These are phyloP conservation scores for Eulemur macaco DNA, from an alignment of 2,113 vertebrate genomes.

Conservation along the genomic window DNA sequence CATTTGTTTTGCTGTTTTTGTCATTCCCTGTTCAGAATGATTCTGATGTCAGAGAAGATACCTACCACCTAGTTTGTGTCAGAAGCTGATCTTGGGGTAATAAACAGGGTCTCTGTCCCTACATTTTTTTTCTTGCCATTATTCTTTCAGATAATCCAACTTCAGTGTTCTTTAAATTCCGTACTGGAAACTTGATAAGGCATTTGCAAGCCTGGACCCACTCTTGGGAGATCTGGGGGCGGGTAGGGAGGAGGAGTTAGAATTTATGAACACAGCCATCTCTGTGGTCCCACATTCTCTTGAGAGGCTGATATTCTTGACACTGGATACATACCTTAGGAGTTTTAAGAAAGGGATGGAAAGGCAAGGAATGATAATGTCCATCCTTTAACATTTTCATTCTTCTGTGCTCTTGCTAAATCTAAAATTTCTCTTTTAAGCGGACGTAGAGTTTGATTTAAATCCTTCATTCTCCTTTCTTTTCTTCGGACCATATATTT, in stretches of 20 bases:
- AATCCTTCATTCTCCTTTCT: not conserved
- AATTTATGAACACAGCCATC: not conserved
- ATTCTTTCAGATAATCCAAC: not conserved
- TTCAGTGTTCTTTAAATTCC: slow-evolving; percentile 32
- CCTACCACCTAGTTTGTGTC: not conserved
- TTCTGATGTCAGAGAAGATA: slow-evolving; percentile 29
- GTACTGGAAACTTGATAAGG: slow-evolving; percentile 9
- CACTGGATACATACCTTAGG: not conserved
- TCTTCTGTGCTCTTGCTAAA: not conserved
- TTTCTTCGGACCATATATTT: slow-evolving; percentile 19
- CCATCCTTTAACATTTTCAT: not conserved
- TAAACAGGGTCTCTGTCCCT: not conserved
- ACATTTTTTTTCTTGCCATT: not conserved
- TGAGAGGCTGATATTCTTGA: not conserved
- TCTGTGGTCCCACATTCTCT: not conserved
- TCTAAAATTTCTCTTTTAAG: not conserved
- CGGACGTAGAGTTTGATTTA: not conserved
- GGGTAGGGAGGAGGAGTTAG: not conserved
- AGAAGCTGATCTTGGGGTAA: not conserved
- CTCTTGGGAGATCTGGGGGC: not conserved
- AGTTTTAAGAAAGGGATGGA: not conserved
- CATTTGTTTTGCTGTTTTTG: slow-evolving; percentile 5
- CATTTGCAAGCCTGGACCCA: not conserved
- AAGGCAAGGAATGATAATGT: not conserved
- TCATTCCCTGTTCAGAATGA: slow-evolving; percentile 20